phyloP scores from a whole-genome alignment of 2,888 invertebrate species.

The Stenichneumon culpator region DNA sequence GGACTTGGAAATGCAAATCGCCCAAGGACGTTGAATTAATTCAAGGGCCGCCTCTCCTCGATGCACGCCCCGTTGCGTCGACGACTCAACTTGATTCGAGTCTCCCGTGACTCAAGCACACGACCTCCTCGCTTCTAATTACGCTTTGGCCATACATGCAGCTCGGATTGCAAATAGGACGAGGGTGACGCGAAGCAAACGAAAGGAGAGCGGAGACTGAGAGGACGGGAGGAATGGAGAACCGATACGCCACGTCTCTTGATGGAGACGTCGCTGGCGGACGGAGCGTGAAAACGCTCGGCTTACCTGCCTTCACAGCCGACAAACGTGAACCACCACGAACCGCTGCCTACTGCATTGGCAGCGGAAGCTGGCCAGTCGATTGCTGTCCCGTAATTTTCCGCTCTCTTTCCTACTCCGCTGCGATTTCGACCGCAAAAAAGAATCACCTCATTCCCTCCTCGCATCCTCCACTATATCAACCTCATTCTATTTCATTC shows the following conservation, averaged over 20 bases:
- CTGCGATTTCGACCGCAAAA: constrained; percentile 17
- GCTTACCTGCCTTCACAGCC: constrained; percentile 45
- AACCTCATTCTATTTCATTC: constrained; percentile 42
- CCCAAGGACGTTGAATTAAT: constrained; percentile 58
- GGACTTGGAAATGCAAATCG: constrained; percentile 62
- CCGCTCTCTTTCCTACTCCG: constrained; percentile 16
- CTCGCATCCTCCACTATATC: constrained; percentile 21
- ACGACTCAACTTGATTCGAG: constrained; percentile 52
- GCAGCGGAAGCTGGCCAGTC: neutral
- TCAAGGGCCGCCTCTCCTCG: constrained; percentile 55
- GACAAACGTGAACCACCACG: constrained; percentile 7
- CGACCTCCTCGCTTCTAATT: constrained; percentile 63
- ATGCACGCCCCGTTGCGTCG: constrained; percentile 41
- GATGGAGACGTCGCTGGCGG: constrained; percentile 56
- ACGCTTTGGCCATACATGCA: constrained; percentile 60
- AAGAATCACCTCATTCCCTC: constrained; percentile 14
- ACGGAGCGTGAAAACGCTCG: constrained; percentile 57
- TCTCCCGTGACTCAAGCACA: constrained; percentile 48
- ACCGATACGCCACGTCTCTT: constrained; percentile 13
- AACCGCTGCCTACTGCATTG: neutral
- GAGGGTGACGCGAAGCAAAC: constrained; percentile 18
- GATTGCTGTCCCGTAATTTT: constrained; percentile 3
- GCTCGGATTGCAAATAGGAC: constrained; percentile 49
- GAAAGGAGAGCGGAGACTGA: constrained; percentile 29
- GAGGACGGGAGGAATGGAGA: neutral